These are phyloP conservation scores for Beaufortia kweichowensis DNA, from an alignment of 2,113 vertebrate genomes.

Conservation along the genomic window DNA sequence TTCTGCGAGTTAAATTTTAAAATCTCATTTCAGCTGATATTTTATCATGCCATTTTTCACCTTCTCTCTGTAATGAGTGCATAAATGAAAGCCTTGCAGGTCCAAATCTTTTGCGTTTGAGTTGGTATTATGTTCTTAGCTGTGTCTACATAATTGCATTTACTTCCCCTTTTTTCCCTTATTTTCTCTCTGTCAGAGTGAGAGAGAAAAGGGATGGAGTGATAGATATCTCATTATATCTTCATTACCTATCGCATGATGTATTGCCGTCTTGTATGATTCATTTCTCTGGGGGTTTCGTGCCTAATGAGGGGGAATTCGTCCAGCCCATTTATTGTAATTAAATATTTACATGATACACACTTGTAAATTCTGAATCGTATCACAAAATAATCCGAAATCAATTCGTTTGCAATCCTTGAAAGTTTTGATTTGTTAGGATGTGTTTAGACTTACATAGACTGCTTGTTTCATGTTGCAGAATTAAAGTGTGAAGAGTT, in stretches of 20 bases:
- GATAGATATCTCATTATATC: constrained; percentile 51
- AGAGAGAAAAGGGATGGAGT: constrained; percentile 15
- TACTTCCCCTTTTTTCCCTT: constrained; percentile 34
- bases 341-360: constrained; percentile 17
- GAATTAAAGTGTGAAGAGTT: constrained; percentile 33
- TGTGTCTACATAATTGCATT: constrained; percentile 48
- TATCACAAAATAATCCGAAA: not conserved
- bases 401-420: not conserved
- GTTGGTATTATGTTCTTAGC: constrained; percentile 47
- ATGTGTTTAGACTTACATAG: not conserved
- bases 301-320: constrained; percentile 38
- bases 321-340: constrained; percentile 32
- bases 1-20: constrained; percentile 53
- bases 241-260: constrained; percentile 40
- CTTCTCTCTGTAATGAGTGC: constrained; percentile 41
- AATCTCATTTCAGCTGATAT: constrained; percentile 51
- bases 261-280: constrained; percentile 30
- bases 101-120: constrained; percentile 50
- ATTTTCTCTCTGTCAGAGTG: constrained; percentile 33
- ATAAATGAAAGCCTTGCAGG: constrained; percentile 48
- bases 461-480: constrained; percentile 23
- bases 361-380: not conserved
- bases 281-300: constrained; percentile 33
- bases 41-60: constrained; percentile 51
- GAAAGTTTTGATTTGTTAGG: not conserved